phyloP scores from a whole-genome alignment of 2,888 invertebrate species.

The Camponotus fellah region DNA sequence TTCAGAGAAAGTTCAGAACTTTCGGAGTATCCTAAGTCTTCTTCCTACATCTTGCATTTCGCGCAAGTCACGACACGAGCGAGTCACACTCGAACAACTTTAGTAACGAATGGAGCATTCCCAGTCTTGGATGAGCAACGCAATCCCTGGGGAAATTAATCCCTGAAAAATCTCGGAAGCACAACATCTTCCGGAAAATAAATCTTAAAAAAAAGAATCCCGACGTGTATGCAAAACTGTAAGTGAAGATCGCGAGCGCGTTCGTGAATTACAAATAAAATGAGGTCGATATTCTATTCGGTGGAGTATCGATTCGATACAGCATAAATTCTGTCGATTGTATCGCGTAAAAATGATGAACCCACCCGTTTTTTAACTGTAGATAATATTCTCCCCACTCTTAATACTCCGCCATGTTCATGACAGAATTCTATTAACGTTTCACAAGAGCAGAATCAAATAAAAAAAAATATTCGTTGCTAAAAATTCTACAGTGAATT shows the following conservation, averaged over 20 bases:
- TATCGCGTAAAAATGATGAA: neutral
- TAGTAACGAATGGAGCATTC: slow-evolving; percentile 53
- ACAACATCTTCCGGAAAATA: slow-evolving; percentile 42
- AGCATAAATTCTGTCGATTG: neutral
- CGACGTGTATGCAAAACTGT: neutral
- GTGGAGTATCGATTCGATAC: neutral
- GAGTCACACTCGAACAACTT: slow-evolving; percentile 55
- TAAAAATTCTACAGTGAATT: neutral
- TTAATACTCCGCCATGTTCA: neutral
- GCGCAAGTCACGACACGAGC: slow-evolving; percentile 46
- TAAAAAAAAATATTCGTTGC: neutral
- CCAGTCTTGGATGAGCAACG: slow-evolving; percentile 51
- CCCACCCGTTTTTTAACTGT: neutral
- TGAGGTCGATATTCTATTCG: slow-evolving; percentile 24
- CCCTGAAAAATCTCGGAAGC: slow-evolving; percentile 53
- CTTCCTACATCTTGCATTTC: slow-evolving; percentile 40
- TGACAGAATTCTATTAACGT: neutral
- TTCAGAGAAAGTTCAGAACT: neutral
- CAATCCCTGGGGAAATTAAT: slow-evolving; percentile 54
- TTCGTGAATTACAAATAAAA: slow-evolving; percentile 32
- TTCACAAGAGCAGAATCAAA: neutral
- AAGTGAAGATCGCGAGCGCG: slow-evolving; percentile 11
- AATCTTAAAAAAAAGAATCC: slow-evolving; percentile 26
- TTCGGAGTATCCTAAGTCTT: slow-evolving; percentile 12
- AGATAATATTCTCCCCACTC: slow-evolving; percentile 1